Conservation (phyloP, 2,113 vertebrate species). For the Pelvicachromis taeniatus region DNA sequence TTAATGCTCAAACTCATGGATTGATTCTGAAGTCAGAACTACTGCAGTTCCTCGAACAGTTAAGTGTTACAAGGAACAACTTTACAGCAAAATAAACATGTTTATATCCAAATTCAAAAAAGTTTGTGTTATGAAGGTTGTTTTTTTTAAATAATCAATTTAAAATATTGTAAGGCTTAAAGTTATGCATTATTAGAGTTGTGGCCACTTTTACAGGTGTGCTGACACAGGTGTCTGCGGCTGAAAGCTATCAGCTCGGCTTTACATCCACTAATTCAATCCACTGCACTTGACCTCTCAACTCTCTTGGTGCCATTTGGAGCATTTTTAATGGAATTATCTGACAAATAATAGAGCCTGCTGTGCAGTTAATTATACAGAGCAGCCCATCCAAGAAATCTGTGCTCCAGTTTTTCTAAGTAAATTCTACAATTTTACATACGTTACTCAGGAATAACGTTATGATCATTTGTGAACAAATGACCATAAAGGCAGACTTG, state of each 20-base stretch:
- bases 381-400: background rate
- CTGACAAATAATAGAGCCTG: background rate
- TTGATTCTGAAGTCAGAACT: background rate
- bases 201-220: background rate
- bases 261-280: background rate
- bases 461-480: background rate
- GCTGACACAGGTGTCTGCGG: background rate
- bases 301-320: background rate
- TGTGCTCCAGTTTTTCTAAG: background rate
- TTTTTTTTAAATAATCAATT: background rate
- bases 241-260: background rate
- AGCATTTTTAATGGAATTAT: background rate
- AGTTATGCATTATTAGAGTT: background rate
- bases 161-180: background rate
- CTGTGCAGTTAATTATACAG: background rate
- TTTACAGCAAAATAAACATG: background rate
- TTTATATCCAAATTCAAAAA: background rate
- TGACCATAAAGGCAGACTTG: no score
- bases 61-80: background rate
- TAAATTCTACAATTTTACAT: background rate
- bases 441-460: background rate
- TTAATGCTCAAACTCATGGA: background rate
- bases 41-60: background rate
- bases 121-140: background rate
- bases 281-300: background rate